Evolutionary conservation across 2,888 invertebrate genomes (phyloP).

Genomic region (Eueremaeus valkanovi): DNA sequence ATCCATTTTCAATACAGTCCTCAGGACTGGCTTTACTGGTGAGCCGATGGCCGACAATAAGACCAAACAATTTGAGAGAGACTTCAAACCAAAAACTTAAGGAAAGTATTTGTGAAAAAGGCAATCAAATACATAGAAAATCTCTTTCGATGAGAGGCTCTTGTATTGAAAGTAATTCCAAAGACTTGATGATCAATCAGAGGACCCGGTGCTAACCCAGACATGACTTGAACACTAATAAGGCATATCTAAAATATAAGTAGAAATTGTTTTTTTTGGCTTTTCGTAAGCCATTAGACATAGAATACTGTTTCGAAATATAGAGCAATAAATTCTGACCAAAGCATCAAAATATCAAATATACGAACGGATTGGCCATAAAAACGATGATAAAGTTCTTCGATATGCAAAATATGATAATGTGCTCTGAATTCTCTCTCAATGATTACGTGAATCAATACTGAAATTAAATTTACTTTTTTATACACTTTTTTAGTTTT

Average conservation of each 20-base stretch:
- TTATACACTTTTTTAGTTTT: no score
- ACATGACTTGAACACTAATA: conserved; percentile 18
- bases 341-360: no score
- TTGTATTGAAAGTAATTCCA: conserved; percentile 13
- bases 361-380: no score
- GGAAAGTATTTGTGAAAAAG: neutral
- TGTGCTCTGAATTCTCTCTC: no score
- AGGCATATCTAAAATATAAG: neutral
- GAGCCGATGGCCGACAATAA: neutral
- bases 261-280: neutral
- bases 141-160: neutral
- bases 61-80: conserved; percentile 10
- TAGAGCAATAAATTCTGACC: no score
- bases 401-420: no score
- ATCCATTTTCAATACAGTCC: neutral
- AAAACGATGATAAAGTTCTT: no score
- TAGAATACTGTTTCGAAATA: no score
- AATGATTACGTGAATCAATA: no score
- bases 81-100: neutral
- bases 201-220: neutral
- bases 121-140: conserved; percentile 10
- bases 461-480: no score
- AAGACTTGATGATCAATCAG: conserved; percentile 18
- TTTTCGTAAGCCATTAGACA: no score
- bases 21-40: neutral